A percentile compares a stretch with the other conserved stretches of the same genome.
Evolutionary conservation across 1,140 invertebrate genomes (phyloP).

Genomic region (Drosophila cardini): DNA sequence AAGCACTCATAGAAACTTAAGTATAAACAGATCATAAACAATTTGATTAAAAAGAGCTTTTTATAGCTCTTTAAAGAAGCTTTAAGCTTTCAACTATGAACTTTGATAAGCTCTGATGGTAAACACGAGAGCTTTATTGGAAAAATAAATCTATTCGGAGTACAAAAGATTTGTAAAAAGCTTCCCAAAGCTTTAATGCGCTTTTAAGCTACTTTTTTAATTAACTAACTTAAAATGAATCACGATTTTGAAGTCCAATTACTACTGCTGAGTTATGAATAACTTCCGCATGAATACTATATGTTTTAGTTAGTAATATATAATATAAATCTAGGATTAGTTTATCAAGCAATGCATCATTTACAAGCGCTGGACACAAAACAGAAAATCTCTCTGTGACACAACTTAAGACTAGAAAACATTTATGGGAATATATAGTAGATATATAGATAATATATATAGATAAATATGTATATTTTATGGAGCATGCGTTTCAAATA

Average conservation of each 20-base stretch:
- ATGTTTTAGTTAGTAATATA: slow-evolving; percentile 16
- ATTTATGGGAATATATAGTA: slow-evolving; percentile 2
- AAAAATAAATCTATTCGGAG: no score
- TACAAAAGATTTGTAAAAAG: no score
- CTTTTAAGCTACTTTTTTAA: background rate
- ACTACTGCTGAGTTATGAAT: background rate
- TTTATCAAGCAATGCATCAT: slow-evolving; percentile 30
- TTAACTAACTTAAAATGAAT: no score
- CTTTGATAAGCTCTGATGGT: no score
- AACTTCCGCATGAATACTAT: slow-evolving; percentile 3
- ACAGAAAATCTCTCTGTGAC: slow-evolving; percentile 22
- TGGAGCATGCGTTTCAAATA: slow-evolving; percentile 56
- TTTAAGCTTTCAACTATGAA: background rate
- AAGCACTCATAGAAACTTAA: background rate
- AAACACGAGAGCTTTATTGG: no score
- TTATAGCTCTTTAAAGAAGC: background rate
- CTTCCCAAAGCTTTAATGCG: background rate
- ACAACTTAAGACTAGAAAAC: slow-evolving; percentile 22
- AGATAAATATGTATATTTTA: slow-evolving; percentile 11
- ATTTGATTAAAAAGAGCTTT: background rate
- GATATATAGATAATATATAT: slow-evolving; percentile 10
- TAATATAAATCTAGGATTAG: slow-evolving; percentile 14
- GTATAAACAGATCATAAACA: background rate
- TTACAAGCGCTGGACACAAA: slow-evolving; percentile 25
- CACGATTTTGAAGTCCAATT: background rate